Evolutionary conservation across 2,888 invertebrate species (phyloP).

Genomic region (Dynastes tityus): DNA sequence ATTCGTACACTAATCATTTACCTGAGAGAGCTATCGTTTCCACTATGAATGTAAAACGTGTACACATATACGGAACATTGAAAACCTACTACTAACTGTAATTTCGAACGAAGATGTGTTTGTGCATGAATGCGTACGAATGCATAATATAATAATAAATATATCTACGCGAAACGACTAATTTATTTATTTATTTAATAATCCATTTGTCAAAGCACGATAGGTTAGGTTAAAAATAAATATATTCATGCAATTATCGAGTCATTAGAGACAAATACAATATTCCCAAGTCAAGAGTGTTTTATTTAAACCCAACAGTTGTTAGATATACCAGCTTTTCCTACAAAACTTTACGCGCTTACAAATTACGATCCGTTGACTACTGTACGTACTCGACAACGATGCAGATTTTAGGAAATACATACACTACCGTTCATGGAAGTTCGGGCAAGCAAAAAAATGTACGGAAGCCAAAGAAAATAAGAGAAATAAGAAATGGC

Average conservation of each 20-base stretch:
- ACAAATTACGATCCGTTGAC: too few relatives aligned
- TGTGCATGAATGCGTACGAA: constrained; percentile 4
- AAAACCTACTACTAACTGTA: not conserved
- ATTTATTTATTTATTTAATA: constrained; percentile 32
- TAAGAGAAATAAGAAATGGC: too few relatives aligned
- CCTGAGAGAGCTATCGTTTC: constrained; percentile 6
- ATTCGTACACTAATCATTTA: constrained; percentile 32
- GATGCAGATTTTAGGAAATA: too few relatives aligned
- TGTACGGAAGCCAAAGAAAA: too few relatives aligned
- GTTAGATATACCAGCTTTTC: too few relatives aligned
- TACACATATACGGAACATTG: not conserved
- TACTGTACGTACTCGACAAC: too few relatives aligned
- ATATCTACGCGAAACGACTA: constrained; percentile 10
- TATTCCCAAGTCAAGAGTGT: not conserved
- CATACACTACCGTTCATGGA: too few relatives aligned
- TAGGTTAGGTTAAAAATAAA: constrained; percentile 33
- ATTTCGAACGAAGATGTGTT: constrained; percentile 2
- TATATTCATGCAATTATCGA: constrained; percentile 43
- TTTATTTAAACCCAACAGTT: not conserved
- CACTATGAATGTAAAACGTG: constrained; percentile 14
- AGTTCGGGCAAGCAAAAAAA: too few relatives aligned
- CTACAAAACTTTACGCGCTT: too few relatives aligned
- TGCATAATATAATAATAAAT: constrained; percentile 8
- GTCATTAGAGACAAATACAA: constrained; percentile 31
- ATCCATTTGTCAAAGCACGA: constrained; percentile 41